Base-by-base conservation (phyloP, 64 coral and sea anemone species). In the Montipora foliosa region DNA sequence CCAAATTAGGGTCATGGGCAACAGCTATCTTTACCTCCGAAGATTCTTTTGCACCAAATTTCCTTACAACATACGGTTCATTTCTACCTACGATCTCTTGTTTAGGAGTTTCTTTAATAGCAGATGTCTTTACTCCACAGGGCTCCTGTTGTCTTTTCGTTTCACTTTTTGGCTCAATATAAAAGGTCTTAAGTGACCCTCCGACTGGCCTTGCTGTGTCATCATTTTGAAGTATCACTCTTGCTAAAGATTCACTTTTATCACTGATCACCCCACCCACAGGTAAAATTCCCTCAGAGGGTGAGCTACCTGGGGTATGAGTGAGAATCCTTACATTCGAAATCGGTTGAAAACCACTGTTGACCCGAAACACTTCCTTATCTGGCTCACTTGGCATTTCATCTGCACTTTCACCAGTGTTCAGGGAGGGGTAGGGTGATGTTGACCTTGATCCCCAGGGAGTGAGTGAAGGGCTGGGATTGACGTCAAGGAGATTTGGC, bases 381-480 rank as follows among this genome's bases (percentile, higher is more conserved):
- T 86, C 82, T 86, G 82, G 1, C 17, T 8, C 46, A 51, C 17
- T 50, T 47, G 66, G 46, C 19, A 48, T 44, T 72, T 86, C 82
- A 20, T 16, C 45, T n/a, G 45, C 58, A 25, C 16, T 17, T n/a
- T 84, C 81, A 5, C 19, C 67, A 3, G 13, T 86, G 17, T 86
- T 64, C 49, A 48, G 47, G 44, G 37, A 70, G 82, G 82, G 64
- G 82, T 86, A 71, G 19, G 82, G 82, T 69, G 82, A 86, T 21
- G 82, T 44, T 86, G 82, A 86, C 52, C 82, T 48, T 86, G 82
- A 86, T 72, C 82, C 82, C 82, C 82, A 86, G 66, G 82, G 82
- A 22, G 82, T 86, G 44, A 51, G 62, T 5, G 66, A 48, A 3
- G 82, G 82, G 82, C 66, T 72, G 19, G 17, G 47, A 3, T 72